These are phyloP conservation scores for Greenwoodochromis staneri DNA, from an alignment of 2,113 vertebrate genomes.

Conservation along the genomic window DNA sequence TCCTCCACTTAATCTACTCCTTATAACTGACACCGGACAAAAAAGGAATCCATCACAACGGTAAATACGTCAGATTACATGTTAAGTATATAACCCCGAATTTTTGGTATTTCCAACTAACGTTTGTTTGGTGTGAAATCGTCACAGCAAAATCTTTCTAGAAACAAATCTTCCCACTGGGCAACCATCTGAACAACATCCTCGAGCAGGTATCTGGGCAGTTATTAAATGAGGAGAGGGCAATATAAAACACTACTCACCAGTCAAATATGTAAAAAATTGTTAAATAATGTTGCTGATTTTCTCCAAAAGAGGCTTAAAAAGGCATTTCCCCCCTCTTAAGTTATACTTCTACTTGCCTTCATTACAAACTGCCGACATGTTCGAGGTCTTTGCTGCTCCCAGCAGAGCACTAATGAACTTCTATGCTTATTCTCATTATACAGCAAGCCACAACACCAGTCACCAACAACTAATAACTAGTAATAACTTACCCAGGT, in stretches of 20 bases:
- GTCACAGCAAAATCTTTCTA: neutral
- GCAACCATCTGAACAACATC: neutral
- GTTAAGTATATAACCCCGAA: neutral
- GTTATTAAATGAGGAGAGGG: neutral
- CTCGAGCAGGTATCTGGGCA: neutral
- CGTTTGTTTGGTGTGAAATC: neutral
- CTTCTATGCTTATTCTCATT: neutral
- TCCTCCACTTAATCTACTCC: neutral
- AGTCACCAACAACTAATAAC: neutral
- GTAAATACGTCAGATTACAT: neutral
- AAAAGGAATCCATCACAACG: neutral
- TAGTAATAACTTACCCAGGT: neutral
- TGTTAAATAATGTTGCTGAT: neutral
- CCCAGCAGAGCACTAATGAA: neutral
- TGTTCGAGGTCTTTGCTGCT: neutral
- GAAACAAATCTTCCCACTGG: neutral
- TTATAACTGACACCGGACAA: neutral
- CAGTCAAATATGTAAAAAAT: neutral
- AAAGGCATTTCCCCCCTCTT: neutral
- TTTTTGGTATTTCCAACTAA: neutral
- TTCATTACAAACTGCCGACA: neutral
- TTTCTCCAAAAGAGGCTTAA: neutral
- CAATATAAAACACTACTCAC: neutral
- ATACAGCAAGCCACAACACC: neutral
- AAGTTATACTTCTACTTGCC: neutral